Evolutionary conservation across 2,888 invertebrate species (phyloP), one percentile per base, ranked within the genome.

Genomic region (Phengaris arion): DNA sequence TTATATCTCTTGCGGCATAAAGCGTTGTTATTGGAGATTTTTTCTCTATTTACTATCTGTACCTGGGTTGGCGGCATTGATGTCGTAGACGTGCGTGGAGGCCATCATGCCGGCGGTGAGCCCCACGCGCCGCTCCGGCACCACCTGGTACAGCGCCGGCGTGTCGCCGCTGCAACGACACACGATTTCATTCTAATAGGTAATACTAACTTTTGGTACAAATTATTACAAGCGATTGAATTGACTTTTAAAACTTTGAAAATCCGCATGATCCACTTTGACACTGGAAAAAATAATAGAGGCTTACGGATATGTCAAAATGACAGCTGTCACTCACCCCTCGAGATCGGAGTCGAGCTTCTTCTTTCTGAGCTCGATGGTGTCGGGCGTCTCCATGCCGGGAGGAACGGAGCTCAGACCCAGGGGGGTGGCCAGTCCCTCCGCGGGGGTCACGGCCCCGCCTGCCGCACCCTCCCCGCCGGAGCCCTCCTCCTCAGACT

Each of bases 341-440:
- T 99, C 99, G 96, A 98, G 97, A 88, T 99, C 98, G 77, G 96
- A 97, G 89, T 99, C 99, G 79, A 98, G 97, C 86, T 99, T 98
- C 92, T 98, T 97, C 94, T 99, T 99, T 80, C 99, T 94, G 80
- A 99, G 94, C 88, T 99, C 99, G 84, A 99, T 99, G 81, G 98
- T 98, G 87, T 99, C 99, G 0, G 99, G 99, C 0, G 99, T 99
- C 93, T 99, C 99, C 93, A 99, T 95, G 77, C 99, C 99, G 73
- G 98, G 97, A 13, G 99, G 98, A 76, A 99, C 97, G 79, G 96
- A 96, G 59, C 97, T 96, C 81, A 98, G 95, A 57, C 99, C 99
- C 80, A 98, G 98, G 0, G 99, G 99, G n/a, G 99, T 99, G 22
- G 97, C 97, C 73, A 99, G 94, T 2, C 98, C 98, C 90, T 98